Conservation (phyloP, 2,113 vertebrate genomes). For the Leptosomus discolor region DNA sequence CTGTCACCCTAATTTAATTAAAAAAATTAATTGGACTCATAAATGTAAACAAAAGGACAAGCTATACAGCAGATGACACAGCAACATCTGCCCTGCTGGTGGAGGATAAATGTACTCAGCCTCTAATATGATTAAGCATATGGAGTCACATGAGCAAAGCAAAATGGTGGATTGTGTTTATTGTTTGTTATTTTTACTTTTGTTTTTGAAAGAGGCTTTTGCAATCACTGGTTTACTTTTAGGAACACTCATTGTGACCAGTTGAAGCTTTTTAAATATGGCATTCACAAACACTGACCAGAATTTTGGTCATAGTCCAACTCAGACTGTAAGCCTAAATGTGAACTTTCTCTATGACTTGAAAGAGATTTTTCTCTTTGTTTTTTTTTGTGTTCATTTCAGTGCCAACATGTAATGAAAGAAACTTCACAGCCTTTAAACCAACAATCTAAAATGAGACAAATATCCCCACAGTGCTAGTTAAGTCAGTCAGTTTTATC, state of each 20-base stretch:
- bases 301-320: background rate
- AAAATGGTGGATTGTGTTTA: background rate
- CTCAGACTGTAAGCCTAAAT: background rate
- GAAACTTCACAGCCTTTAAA: background rate
- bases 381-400: background rate
- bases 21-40: background rate
- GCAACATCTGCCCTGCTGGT: background rate
- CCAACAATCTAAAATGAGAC: background rate
- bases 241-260: background rate
- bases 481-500: background rate
- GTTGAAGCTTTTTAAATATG: background rate
- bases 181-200: background rate
- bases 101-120: slow-evolving; percentile 2
- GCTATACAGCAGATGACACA: background rate
- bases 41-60: background rate
- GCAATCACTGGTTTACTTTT: background rate
- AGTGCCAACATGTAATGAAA: background rate
- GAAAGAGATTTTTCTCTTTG: background rate
- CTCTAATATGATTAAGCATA: slow-evolving; percentile 15
- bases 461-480: background rate
- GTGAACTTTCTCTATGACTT: background rate
- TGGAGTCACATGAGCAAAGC: background rate
- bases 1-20: background rate
- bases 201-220: background rate
- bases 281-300: rapidly evolving